Evolutionary conservation across 2,113 vertebrate species (phyloP).

Genomic region (Etheostoma cragini): DNA sequence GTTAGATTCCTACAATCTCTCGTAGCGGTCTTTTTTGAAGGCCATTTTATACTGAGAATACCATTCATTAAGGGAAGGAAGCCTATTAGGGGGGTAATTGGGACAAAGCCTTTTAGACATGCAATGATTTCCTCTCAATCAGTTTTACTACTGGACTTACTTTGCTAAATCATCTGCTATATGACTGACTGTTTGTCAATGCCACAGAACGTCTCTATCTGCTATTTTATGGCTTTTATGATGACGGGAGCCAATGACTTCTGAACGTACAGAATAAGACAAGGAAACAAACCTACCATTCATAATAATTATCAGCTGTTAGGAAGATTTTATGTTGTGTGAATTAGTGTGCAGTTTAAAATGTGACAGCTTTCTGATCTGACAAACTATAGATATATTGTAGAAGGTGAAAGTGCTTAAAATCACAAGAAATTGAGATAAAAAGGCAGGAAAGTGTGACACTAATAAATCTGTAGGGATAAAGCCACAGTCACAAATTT

Average conservation of each 20-base stretch:
- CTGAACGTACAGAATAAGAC: neutral
- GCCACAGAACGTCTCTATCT: neutral
- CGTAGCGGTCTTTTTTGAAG: neutral
- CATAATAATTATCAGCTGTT: neutral
- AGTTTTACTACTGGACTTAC: neutral
- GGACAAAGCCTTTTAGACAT: conserved; percentile 8
- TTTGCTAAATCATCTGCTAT: neutral
- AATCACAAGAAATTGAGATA: neutral
- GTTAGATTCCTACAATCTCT: neutral
- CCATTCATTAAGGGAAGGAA: neutral
- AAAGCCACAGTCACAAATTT: conserved; percentile 12
- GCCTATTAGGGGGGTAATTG: conserved; percentile 7
- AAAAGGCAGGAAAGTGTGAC: neutral
- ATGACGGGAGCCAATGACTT: neutral
- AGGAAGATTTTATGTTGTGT: neutral
- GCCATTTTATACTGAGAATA: neutral
- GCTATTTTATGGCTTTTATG: neutral
- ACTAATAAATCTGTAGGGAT: neutral
- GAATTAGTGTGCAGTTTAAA: neutral
- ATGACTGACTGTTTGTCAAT: neutral
- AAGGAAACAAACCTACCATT: neutral
- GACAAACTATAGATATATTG: neutral
- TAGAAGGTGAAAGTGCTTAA: neutral
- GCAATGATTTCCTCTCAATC: conserved; percentile 12
- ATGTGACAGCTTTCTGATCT: conserved; percentile 1